These are phyloP conservation scores for Heliopora coerulea DNA, from an alignment of 92 coral and sea anemone species.

Conservation along the genomic window DNA sequence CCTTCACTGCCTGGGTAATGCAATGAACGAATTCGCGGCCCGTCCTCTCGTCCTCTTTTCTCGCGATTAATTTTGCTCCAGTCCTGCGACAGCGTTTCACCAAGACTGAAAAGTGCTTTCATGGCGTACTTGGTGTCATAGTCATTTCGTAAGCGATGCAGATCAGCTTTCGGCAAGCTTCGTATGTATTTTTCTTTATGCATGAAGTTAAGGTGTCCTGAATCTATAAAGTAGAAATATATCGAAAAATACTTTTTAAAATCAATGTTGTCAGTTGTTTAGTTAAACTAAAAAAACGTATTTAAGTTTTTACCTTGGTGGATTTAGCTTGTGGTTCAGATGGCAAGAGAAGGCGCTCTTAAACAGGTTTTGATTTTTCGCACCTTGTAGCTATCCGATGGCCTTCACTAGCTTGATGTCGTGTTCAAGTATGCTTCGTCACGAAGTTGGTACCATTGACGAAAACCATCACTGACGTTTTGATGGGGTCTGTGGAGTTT, in stretches of 20 bases:
- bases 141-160: conserved; percentile 8
- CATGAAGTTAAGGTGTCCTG: neutral
- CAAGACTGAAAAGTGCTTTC: neutral
- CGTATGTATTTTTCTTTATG: conserved; percentile 1
- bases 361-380: neutral
- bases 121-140: neutral
- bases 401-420: conserved; percentile 30
- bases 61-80: conserved; percentile 3
- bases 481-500: no score
- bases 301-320: neutral
- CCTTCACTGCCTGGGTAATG: conserved; percentile 11
- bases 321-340: neutral
- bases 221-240: neutral
- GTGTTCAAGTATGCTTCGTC: conserved; percentile 15
- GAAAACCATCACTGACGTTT: neutral
- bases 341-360: conserved; percentile 4
- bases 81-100: conserved; percentile 5
- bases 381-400: conserved; percentile 9
- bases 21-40: conserved; percentile 6
- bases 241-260: neutral
- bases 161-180: conserved; percentile 2
- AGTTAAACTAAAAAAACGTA: neutral
- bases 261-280: neutral
- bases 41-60: neutral
- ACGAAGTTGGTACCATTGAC: conserved; percentile 21